Conservation (phyloP, 1,140 invertebrate species). For the Drosophila baimaii region DNA sequence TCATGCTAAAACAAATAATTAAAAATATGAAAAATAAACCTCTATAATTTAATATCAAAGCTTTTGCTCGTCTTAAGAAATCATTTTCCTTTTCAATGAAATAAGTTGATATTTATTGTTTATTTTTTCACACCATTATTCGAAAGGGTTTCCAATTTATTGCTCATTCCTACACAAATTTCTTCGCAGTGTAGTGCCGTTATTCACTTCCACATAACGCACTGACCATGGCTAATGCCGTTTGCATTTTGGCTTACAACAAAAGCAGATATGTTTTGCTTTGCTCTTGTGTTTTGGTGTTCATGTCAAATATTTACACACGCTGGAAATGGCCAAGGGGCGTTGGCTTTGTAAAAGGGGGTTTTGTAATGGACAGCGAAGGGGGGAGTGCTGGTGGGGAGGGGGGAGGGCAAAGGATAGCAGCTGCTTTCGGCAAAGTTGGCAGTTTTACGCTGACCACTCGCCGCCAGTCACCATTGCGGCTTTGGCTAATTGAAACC, state of each 20-base stretch:
- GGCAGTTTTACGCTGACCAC: constrained; percentile 40
- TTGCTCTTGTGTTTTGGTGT: constrained; percentile 40
- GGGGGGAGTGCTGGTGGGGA: too few species aligned
- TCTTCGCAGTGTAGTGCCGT: constrained; percentile 19
- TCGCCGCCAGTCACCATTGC: constrained; percentile 46
- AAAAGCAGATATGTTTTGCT: constrained; percentile 37
- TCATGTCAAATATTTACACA: constrained; percentile 73
- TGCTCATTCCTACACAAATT: background rate
- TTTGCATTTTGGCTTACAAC: constrained; percentile 73
- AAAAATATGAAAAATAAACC: too few species aligned
- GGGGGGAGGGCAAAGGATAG: background rate
- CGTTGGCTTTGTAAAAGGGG: background rate
- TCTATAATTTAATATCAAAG: too few species aligned
- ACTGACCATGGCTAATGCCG: constrained; percentile 74
- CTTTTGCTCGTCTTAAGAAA: too few species aligned
- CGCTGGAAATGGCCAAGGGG: constrained; percentile 30
- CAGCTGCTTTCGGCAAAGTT: constrained; percentile 25
- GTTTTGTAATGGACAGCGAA: background rate
- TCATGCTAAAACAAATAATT: too few species aligned
- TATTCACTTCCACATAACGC: constrained; percentile 35
- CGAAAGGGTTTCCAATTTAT: background rate
- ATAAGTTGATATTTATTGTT: background rate
- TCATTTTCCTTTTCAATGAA: background rate
- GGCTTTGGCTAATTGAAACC: constrained; percentile 69
- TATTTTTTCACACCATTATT: background rate